Conservation (phyloP, 2,113 vertebrate species). For the Callionymus lyra region DNA sequence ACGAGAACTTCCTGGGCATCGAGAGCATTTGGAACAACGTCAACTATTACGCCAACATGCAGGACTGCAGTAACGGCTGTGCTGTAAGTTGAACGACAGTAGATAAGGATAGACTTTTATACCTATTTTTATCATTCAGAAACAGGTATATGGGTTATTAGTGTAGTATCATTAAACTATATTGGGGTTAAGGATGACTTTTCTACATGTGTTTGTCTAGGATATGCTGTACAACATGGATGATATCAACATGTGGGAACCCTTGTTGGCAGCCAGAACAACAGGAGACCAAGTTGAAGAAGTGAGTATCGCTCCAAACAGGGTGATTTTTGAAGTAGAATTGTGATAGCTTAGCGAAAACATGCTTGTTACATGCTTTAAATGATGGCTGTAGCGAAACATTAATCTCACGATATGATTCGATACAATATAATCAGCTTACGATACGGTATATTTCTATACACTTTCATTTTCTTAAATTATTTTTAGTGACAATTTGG, state of each 20-base stretch:
- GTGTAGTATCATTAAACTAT: too few species aligned
- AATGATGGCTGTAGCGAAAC: too few species aligned
- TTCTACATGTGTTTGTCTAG: constrained; percentile 45
- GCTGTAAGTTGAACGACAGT: constrained; percentile 65
- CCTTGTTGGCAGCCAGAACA: constrained; percentile 30
- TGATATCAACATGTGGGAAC: constrained; percentile 75
- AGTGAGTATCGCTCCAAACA: not conserved
- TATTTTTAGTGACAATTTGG: too few species aligned
- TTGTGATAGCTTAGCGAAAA: not conserved
- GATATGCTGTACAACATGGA: constrained; percentile 76
- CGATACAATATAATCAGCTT: too few species aligned
- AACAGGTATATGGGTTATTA: too few species aligned
- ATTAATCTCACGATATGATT: too few species aligned
- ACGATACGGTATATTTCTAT: too few species aligned
- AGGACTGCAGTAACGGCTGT: constrained; percentile 79
- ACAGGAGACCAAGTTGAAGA: constrained; percentile 7
- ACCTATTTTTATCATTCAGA: not conserved
- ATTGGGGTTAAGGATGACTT: not conserved
- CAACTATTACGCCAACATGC: constrained; percentile 93
- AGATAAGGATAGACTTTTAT: not conserved
- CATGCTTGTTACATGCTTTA: too few species aligned
- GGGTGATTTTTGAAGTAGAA: not conserved
- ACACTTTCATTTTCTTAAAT: too few species aligned
- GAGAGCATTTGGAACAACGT: constrained; percentile 87
- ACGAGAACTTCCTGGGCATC: constrained; percentile 77